These are phyloP conservation scores for Gobio gobio DNA, from an alignment of 2,113 vertebrate species.

Conservation along the genomic window DNA sequence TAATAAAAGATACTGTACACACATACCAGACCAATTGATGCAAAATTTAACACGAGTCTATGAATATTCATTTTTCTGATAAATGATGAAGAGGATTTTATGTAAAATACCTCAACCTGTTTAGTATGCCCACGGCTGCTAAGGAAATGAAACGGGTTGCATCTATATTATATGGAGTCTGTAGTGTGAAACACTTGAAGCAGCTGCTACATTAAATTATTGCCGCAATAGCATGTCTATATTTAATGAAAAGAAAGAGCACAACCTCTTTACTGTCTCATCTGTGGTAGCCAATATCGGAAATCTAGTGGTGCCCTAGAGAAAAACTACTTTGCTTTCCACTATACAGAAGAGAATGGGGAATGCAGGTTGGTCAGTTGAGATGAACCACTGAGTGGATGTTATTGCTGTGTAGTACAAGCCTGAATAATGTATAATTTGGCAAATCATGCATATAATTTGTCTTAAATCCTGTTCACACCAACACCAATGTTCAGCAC, in stretches of 20 bases:
- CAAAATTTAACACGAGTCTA: constrained; percentile 1
- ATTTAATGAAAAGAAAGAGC: constrained; percentile 23
- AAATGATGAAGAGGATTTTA: constrained; percentile 17
- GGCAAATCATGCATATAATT: too few relatives aligned
- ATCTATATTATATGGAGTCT: neutral
- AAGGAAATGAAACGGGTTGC: neutral
- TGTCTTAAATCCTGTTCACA: neutral
- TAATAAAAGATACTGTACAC: neutral
- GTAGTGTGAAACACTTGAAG: neutral
- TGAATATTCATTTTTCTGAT: constrained; percentile 30
- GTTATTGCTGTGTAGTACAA: neutral
- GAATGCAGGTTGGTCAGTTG: neutral
- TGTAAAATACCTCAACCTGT: neutral
- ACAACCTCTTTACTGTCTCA: neutral
- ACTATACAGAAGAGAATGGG: neutral
- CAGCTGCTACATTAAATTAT: constrained; percentile 7
- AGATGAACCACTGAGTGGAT: neutral
- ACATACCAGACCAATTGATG: neutral
- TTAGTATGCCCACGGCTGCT: neutral
- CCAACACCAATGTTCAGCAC: neutral
- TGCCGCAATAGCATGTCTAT: neutral
- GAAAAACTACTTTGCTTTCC: neutral
- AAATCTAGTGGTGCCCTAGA: neutral
- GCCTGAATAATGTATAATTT: too few relatives aligned
- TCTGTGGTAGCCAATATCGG: neutral